These are phyloP conservation scores for Hystrix brachyura DNA, from an alignment of 2,113 vertebrate species.

Conservation along the genomic window DNA sequence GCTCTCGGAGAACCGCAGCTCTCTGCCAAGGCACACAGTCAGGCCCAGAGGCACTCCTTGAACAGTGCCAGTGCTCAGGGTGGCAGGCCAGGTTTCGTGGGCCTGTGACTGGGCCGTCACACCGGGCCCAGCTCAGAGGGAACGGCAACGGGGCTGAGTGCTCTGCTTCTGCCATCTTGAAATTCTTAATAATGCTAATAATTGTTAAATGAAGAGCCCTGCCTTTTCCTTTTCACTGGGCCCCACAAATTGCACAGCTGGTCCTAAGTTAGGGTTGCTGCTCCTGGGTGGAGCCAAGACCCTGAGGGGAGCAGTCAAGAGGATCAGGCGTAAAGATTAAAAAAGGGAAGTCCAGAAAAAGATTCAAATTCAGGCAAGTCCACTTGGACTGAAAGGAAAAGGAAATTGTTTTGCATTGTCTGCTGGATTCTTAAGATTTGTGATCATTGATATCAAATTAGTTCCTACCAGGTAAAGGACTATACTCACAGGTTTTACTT, in stretches of 20 bases:
- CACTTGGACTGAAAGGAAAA: neutral
- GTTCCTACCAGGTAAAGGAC: neutral
- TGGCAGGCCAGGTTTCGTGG: neutral
- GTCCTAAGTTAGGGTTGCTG: neutral
- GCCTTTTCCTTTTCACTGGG: neutral
- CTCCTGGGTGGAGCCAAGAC: neutral
- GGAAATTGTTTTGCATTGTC: neutral
- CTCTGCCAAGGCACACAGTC: neutral
- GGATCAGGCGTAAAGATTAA: neutral
- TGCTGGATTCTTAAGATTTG: neutral
- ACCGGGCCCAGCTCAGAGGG: neutral
- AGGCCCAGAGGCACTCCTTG: fast-evolving
- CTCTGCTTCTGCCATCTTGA: neutral
- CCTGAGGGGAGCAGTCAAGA: neutral
- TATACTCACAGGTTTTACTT: neutral
- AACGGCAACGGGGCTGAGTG: neutral
- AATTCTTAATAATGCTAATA: neutral
- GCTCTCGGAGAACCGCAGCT: neutral
- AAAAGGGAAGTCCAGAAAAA: neutral
- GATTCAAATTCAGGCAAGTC: neutral
- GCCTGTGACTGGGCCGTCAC: no score
- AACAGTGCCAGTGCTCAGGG: neutral
- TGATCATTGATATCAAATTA: neutral
- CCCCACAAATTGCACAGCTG: neutral
- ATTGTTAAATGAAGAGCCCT: neutral